A percentile compares a stretch with the other conserved stretches of the same genome.
Evolutionary conservation across 2,797 vertebrate species (phyloP).

Genomic region (Hipposideros larvatus): DNA sequence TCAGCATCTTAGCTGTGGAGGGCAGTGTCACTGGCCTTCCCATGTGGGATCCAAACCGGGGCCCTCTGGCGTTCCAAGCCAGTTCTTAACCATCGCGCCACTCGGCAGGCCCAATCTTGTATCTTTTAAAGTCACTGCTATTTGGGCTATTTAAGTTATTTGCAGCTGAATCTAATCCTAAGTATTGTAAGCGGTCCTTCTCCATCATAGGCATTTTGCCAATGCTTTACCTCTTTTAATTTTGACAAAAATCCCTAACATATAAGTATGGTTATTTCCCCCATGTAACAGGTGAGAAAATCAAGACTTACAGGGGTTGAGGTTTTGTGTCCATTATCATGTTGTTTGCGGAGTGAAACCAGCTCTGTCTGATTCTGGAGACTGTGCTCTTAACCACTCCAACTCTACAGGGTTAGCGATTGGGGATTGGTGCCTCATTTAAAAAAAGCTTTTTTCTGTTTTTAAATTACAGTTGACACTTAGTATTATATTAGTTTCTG

Average conservation of each 20-base stretch:
- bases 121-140: background rate
- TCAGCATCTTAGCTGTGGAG: too few species aligned
- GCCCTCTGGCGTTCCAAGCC: too few species aligned
- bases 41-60: too few species aligned
- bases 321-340: background rate
- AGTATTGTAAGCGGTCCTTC: background rate
- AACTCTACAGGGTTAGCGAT: background rate
- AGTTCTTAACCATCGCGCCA: too few species aligned
- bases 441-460: too few species aligned
- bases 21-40: too few species aligned
- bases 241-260: background rate
- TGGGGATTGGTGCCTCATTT: background rate
- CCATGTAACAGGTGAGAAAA: background rate
- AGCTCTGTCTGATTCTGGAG: background rate
- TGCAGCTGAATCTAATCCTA: background rate
- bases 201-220: background rate
- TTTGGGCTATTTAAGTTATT: background rate
- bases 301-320: background rate
- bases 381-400: background rate
- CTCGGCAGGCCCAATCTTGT: too few species aligned
- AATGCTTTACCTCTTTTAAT: background rate
- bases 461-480: too few species aligned
- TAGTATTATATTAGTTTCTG: too few species aligned
- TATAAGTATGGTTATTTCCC: background rate
- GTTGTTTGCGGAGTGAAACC: background rate